Conservation (phyloP, 92 coral and sea anemone genomes). For the Zoanthus sociatus region DNA sequence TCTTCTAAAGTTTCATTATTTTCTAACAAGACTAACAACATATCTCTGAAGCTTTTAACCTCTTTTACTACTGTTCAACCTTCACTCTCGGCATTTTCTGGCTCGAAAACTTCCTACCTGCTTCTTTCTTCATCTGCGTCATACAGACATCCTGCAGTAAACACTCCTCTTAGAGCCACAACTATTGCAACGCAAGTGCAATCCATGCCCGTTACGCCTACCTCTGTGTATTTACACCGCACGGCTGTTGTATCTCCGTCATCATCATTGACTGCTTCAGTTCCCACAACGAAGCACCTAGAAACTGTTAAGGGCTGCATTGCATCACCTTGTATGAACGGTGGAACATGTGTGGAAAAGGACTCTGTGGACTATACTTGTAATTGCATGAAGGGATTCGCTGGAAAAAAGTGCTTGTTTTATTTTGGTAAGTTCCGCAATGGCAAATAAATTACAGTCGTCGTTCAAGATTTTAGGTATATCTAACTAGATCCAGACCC, state of each 20-base stretch:
- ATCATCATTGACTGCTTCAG: neutral
- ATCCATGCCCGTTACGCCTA: neutral
- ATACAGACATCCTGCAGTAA: neutral
- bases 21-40: neutral
- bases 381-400: conserved; percentile 3
- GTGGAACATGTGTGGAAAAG: conserved; percentile 14
- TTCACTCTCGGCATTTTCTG: neutral
- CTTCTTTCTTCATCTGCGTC: neutral
- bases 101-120: neutral
- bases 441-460: too few species aligned
- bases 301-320: neutral
- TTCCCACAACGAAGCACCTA: neutral
- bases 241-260: neutral
- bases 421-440: conserved; percentile 37
- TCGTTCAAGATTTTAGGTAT: too few species aligned
- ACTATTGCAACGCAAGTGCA: neutral
- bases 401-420: conserved; percentile 14
- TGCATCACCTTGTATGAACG: conserved; percentile 24
- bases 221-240: neutral
- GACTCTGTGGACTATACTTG: neutral
- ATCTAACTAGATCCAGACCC: too few species aligned
- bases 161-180: neutral
- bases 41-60: neutral
- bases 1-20: neutral
- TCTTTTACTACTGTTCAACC: neutral